Evolutionary conservation across 2,797 vertebrate species (phyloP).

Genomic region (Brotula barbata): DNA sequence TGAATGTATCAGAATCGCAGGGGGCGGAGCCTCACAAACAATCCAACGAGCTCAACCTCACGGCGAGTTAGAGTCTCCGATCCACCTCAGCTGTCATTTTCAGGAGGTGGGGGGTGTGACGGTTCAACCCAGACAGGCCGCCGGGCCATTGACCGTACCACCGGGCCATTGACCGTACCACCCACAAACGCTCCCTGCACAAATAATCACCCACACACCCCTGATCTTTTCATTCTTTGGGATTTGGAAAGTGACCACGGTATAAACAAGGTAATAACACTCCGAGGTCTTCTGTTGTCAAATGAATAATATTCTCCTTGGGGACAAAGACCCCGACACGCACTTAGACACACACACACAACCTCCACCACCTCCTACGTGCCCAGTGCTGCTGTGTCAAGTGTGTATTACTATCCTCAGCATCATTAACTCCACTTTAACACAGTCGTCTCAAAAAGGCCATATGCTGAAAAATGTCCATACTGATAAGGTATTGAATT

Average conservation of each 20-base stretch:
- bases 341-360: too few relatives aligned
- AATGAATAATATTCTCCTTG: constrained; percentile 39
- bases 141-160: too few relatives aligned
- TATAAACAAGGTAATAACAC: constrained; percentile 50
- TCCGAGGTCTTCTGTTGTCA: constrained; percentile 33
- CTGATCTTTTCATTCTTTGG: constrained; percentile 7
- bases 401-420: constrained; percentile 6
- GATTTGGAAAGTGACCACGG: constrained; percentile 23
- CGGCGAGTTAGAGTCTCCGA: too few relatives aligned
- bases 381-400: constrained; percentile 25
- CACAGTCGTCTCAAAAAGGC: constrained; percentile 7
- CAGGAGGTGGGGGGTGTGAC: too few relatives aligned
- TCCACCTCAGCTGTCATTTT: too few relatives aligned
- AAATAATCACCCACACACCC: constrained; percentile 20
- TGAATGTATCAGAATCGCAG: too few relatives aligned
- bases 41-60: too few relatives aligned
- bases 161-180: too few relatives aligned
- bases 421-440: constrained; percentile 26
- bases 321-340: constrained; percentile 19
- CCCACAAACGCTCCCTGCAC: too few relatives aligned
- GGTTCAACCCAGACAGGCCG: too few relatives aligned
- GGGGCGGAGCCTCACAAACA: too few relatives aligned
- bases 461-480: background rate
- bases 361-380: too few relatives aligned
- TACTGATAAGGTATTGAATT: background rate